Conservation (phyloP, 2,888 invertebrate genomes). For the Heteromyza rotundicornis region DNA sequence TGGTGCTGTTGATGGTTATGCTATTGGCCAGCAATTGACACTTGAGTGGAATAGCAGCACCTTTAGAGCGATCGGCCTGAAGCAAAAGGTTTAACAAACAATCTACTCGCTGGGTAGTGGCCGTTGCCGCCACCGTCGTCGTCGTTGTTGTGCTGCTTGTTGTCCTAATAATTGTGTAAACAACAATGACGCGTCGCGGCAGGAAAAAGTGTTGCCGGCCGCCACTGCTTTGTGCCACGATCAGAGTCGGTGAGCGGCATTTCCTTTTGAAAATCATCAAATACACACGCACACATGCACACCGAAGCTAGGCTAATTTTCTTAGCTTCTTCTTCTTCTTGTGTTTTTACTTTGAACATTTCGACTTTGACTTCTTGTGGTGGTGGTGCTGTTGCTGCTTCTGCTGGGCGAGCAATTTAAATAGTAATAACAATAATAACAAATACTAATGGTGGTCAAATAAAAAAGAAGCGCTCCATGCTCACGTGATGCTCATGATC, state of each 20-base stretch:
- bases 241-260: conserved; percentile 38
- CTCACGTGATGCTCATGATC: too few species aligned
- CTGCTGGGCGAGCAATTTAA: conserved; percentile 48
- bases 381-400: too few species aligned
- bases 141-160: conserved; percentile 35
- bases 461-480: conserved; percentile 36
- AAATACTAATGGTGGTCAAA: conserved; percentile 57
- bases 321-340: conserved; percentile 38
- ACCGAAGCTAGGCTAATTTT: conserved; percentile 52
- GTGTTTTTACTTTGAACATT: too few species aligned
- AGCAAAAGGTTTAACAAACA: not conserved
- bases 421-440: conserved; percentile 57
- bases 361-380: too few species aligned
- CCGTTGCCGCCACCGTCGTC: too few species aligned
- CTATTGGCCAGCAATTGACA: conserved; percentile 11
- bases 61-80: not conserved
- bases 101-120: not conserved
- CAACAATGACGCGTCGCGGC: conserved; percentile 51
- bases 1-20: conserved; percentile 3
- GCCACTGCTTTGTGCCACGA: not conserved
- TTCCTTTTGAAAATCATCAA: conserved; percentile 40
- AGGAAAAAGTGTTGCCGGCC: not conserved
- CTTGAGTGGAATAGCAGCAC: not conserved
- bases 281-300: not conserved
- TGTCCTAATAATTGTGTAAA: conserved; percentile 60